phyloP scores from a whole-genome alignment of 30 jellyfish, hydroid and myxozoan genomes.

The Haliclystus octoradiatus region DNA sequence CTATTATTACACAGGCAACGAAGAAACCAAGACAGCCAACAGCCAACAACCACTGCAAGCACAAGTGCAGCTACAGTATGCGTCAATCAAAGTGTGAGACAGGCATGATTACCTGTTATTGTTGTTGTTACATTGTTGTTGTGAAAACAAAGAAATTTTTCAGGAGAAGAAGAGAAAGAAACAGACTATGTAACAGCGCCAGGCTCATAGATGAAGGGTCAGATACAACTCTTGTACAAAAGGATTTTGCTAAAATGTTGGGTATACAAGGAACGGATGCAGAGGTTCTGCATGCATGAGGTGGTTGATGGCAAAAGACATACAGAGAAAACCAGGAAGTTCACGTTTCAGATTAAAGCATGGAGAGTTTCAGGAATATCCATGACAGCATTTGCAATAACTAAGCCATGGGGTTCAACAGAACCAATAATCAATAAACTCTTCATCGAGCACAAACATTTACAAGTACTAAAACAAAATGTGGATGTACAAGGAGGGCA shows the following conservation, averaged over 20 bases:
- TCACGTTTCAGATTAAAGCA: too few species aligned
- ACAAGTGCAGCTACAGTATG: background rate
- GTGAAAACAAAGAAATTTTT: background rate
- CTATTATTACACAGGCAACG: background rate
- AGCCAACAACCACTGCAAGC: background rate
- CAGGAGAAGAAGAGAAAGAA: background rate
- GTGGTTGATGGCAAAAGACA: too few species aligned
- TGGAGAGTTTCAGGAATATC: too few species aligned
- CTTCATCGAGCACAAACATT: background rate
- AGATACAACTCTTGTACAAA: too few species aligned
- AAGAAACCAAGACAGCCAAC: background rate
- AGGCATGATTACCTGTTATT: background rate
- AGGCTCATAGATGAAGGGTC: too few species aligned
- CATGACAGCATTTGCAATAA: too few species aligned
- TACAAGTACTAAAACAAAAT: too few species aligned
- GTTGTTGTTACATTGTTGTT: too few species aligned
- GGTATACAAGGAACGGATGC: too few species aligned
- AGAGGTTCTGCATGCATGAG: too few species aligned
- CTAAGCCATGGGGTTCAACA: background rate
- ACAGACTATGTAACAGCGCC: background rate
- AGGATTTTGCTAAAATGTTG: too few species aligned
- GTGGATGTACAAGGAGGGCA: background rate
- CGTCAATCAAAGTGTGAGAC: background rate
- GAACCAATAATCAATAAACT: background rate
- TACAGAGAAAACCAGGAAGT: too few species aligned